These are phyloP conservation scores for Austrolebias charrua DNA, from an alignment of 2,797 vertebrate species.

Conservation along the genomic window DNA sequence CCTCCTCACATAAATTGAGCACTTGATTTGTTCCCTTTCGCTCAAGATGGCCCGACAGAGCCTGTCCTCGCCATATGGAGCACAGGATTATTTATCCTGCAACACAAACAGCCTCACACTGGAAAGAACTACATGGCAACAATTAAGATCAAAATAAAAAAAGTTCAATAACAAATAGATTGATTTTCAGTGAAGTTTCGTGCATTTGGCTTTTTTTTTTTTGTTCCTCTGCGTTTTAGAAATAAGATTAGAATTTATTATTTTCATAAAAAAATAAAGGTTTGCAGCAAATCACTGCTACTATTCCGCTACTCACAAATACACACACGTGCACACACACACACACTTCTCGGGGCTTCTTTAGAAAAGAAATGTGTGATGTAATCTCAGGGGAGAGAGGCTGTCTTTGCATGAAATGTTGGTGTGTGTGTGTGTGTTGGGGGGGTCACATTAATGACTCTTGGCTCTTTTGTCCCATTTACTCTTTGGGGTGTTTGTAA, in stretches of 20 bases:
- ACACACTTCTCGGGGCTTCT: conserved; percentile 57
- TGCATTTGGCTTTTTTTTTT: no score
- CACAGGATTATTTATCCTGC: conserved; percentile 78
- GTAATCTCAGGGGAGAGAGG: conserved; percentile 69
- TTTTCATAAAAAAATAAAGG: neutral
- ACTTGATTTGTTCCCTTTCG: conserved; percentile 95
- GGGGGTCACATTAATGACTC: conserved; percentile 43
- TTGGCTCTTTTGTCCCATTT: conserved; percentile 39
- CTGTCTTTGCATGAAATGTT: conserved; percentile 65
- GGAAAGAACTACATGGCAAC: conserved; percentile 23
- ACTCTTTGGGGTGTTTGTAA: conserved; percentile 13
- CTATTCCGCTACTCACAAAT: conserved; percentile 17
- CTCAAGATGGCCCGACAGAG: conserved; percentile 89
- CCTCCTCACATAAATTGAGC: conserved; percentile 94
- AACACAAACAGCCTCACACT: conserved; percentile 41
- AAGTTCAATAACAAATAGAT: no score
- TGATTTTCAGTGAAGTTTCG: no score
- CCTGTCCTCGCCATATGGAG: conserved; percentile 88
- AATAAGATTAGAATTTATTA: no score
- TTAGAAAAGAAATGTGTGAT: conserved; percentile 67
- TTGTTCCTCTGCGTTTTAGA: no score
- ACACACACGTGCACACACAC: conserved; percentile 48
- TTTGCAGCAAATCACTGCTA: conserved; percentile 47
- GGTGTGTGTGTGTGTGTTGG: conserved; percentile 14
- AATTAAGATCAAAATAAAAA: neutral